Evolutionary conservation across 2,797 vertebrate genomes (phyloP), one percentile per base, ranked within the genome.

Genomic region (Gallinago stenura): DNA sequence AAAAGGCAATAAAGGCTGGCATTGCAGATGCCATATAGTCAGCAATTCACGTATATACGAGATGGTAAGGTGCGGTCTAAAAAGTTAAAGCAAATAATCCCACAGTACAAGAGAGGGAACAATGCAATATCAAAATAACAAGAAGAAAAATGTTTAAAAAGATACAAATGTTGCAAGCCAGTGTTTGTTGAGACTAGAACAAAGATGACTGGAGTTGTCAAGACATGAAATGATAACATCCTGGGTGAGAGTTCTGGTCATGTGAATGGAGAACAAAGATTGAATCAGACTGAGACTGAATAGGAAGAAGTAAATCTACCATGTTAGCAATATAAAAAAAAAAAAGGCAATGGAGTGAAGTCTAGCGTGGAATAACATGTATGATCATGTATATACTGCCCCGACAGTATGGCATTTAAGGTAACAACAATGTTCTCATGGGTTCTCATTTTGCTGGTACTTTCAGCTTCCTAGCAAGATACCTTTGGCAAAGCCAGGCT

Each of bases 181-280:
- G 91, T 35, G 92, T 96, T 94, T 83, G 95, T 86, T 78, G 85
- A 50, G 61, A 91, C 92, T 85, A 51, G 93, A 94, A 94, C 24
- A 57, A 60, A 83, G 78, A 70, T 15, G 65, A 70, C 69, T 83
- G 89, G 92, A 89, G 61, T 41, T 96, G 95, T 96, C 84, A 84
- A 78, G 88, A 89, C 93, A 85, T 5, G 93, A 96, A 94, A 89
- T 56, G 79, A 96, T 95, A 95, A 95, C 78, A 83, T 62, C 45
- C 75, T 57, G 66, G 65, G 72, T 60, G 81, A 80, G 92, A 92
- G 39, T 43, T 83, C 87, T 89, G 86, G 60, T 54, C 73, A 72
- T 33, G 85, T 75, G 83, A 90, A 61, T 43, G 41, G 57, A 86
- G 72, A 95, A 93, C 60, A 90, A 91, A 85, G 41, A 78, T 71